A percentile compares a stretch with the other conserved stretches of the same genome.
These are phyloP conservation scores for Dipus sagitta DNA, from an alignment of 2,797 vertebrate species.

Conservation along the genomic window DNA sequence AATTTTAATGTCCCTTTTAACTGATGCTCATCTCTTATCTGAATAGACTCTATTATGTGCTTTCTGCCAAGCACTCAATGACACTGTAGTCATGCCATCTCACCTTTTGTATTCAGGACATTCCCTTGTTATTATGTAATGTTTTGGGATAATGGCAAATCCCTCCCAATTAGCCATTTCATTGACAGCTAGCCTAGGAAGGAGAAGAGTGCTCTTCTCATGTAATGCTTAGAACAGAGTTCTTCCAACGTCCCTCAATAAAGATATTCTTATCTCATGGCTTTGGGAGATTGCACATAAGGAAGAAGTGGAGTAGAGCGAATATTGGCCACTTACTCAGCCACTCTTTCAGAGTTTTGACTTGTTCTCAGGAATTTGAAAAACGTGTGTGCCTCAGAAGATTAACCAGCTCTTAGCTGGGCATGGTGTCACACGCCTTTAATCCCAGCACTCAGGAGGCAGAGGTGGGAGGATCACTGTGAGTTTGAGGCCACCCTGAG, in stretches of 20 bases:
- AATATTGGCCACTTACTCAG: not conserved
- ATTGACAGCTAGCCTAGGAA: not conserved
- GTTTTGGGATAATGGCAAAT: slow-evolving; percentile 12
- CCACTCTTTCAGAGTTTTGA: not conserved
- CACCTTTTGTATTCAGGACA: not conserved
- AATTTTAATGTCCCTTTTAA: not conserved
- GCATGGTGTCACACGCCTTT: too few species aligned
- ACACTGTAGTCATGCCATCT: not conserved
- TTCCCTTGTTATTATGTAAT: not conserved
- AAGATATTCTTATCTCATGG: not conserved
- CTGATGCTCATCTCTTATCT: not conserved
- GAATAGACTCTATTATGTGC: not conserved
- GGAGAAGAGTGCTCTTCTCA: not conserved
- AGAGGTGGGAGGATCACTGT: too few species aligned
- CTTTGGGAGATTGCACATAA: not conserved
- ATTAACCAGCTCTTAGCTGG: not conserved
- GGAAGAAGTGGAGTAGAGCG: not conserved
- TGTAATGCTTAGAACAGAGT: not conserved
- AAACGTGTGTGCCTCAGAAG: not conserved
- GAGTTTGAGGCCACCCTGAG: too few species aligned
- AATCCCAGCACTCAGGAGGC: too few species aligned
- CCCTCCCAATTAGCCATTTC: not conserved
- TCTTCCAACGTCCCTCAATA: slow-evolving; percentile 1
- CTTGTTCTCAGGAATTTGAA: not conserved
- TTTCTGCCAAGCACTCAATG: not conserved